Evolutionary conservation across 2,888 invertebrate species (phyloP), one percentile per base, ranked within the genome.

Genomic region (Limenitis camilla): DNA sequence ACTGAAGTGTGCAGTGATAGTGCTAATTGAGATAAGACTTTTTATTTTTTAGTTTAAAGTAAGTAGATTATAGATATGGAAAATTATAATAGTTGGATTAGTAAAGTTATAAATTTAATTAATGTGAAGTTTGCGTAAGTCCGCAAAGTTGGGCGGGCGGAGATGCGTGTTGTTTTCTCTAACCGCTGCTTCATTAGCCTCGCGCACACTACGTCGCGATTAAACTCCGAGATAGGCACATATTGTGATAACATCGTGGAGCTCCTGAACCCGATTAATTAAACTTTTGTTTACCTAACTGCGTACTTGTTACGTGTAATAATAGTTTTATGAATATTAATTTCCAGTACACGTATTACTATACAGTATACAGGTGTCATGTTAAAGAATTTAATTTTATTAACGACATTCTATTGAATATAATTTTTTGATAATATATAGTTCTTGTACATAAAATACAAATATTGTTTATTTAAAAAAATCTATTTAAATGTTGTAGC

Each of bases 121-220:
- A 65, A 61, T 64, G 69, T 59, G 72, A 80, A 84, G 81, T 81
- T 82, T 71, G 70, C 70, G 67, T 65, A 73, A 76, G 78, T 74
- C 68, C 66, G 67, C 64, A 67, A 76, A 80, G 69, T 80, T 73
- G 67, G 67, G 63, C 55, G 65, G 63, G 74, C 65, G 71, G 68
- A 69, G 69, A 73, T 74, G 76, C 67, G 76, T 72, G 76, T 78
- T 82, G 82, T 81, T 80, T 78, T 76, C 76, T 69, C 68, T 63
- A 76, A 85, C 86, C 86, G 77, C 86, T 85, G 79, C 58, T 81
- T 87, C 86, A 81, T 87, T 87, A 87, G 84, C 74, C 78, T 62
- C 65, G 81, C 74, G 78, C 79, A 78, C 85, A 84, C 84, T 76
- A 70, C 71, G 76, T 71, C 72, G 69, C 74, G 74, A 68, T 82